phyloP scores from a whole-genome alignment of 2,113 vertebrate species.

The Corythaixoides concolor region DNA sequence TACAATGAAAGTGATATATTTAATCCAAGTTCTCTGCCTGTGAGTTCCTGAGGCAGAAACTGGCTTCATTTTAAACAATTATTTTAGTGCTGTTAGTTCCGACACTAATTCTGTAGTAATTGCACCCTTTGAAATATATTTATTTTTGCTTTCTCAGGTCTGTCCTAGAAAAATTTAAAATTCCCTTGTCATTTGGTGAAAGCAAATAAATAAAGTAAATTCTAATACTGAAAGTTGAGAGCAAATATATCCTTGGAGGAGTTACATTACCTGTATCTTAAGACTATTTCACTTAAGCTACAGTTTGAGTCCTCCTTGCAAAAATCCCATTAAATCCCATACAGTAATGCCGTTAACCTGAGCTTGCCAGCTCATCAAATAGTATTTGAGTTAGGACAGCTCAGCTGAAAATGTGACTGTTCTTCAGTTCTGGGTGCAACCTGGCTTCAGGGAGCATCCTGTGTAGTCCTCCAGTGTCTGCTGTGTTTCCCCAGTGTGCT shows the following conservation, averaged over 20 bases:
- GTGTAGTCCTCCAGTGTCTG: background rate
- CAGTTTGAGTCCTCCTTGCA: background rate
- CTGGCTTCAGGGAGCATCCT: background rate
- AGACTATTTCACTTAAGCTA: background rate
- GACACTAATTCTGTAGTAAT: background rate
- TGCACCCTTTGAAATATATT: background rate
- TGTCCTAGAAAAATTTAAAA: background rate
- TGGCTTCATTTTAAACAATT: background rate
- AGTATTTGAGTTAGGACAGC: background rate
- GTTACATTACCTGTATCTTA: background rate
- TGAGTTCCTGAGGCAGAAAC: background rate
- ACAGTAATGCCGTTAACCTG: background rate
- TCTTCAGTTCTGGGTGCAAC: background rate
- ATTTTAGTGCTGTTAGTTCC: background rate
- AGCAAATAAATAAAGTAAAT: background rate
- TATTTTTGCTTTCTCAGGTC: background rate
- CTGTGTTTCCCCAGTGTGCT: background rate
- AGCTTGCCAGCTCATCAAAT: background rate
- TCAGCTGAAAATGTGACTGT: background rate
- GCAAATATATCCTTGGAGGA: background rate
- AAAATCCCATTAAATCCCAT: background rate
- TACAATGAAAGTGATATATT: background rate
- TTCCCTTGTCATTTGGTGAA: background rate
- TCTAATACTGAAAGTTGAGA: background rate
- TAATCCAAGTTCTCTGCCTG: background rate